Evolutionary conservation across 1,140 invertebrate genomes (phyloP).

Genomic region (Asbolus verrucosus): DNA sequence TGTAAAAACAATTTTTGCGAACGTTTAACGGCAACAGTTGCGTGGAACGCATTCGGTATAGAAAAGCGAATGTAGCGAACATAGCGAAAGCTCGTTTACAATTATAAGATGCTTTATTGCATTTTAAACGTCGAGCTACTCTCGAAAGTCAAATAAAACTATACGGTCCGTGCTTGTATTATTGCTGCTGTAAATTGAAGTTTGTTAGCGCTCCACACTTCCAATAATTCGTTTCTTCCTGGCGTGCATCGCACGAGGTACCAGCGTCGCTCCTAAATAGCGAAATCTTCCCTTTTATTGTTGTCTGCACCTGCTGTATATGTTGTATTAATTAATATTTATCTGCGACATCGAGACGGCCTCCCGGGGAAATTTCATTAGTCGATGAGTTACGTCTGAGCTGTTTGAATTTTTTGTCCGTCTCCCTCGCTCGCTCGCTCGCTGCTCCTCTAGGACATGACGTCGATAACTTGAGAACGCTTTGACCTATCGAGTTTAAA

Average conservation of each 20-base stretch:
- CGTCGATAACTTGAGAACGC: too few species aligned
- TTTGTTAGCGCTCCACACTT: conserved; percentile 38
- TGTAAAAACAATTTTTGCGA: conserved; percentile 45
- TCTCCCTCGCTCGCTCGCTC: too few species aligned
- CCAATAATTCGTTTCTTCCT: conserved; percentile 34
- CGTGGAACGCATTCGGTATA: conserved; percentile 36
- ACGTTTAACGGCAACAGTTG: conserved; percentile 42
- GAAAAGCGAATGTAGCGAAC: conserved; percentile 18
- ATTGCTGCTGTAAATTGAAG: conserved; percentile 40
- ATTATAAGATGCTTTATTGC: conserved; percentile 40
- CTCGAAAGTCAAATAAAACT: conserved; percentile 40
- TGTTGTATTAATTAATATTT: conserved; percentile 16
- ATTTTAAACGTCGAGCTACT: conserved; percentile 40
- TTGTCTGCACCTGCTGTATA: conserved; percentile 16
- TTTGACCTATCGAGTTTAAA: too few species aligned
- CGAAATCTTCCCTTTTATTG: conserved; percentile 16
- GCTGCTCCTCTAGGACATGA: too few species aligned
- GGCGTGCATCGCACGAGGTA: conserved; percentile 8
- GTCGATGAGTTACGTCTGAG: too few species aligned
- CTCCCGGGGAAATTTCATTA: too few species aligned
- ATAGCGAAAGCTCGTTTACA: conserved; percentile 35
- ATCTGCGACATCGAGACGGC: too few species aligned
- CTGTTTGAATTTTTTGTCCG: too few species aligned
- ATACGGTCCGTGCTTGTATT: conserved; percentile 40
- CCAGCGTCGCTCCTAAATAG: too few species aligned